Percentiles rank a stretch among this genome's conserved stretches.
Evolutionary conservation across 1,140 invertebrate genomes (phyloP).

Genomic region (Cydia splendana): DNA sequence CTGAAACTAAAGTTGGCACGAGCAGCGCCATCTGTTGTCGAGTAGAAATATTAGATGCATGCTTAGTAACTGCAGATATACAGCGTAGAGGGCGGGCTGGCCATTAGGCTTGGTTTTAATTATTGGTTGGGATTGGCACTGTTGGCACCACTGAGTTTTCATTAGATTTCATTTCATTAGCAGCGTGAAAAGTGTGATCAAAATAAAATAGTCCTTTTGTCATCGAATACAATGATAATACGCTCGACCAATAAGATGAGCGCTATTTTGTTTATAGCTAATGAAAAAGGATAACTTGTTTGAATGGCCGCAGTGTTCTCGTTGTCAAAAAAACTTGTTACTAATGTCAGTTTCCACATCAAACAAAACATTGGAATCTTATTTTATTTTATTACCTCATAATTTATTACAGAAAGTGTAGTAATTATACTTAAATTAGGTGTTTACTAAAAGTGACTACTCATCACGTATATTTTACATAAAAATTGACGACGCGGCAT

Average conservation of each 20-base stretch:
- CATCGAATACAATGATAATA: neutral
- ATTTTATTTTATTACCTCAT: neutral
- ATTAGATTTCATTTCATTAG: neutral
- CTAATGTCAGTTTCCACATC: neutral
- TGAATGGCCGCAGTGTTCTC: neutral
- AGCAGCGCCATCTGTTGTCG: neutral
- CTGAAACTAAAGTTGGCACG: neutral
- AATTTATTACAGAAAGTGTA: neutral
- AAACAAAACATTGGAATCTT: constrained; percentile 21
- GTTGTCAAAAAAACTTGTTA: constrained; percentile 1
- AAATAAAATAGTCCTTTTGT: neutral
- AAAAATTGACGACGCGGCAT: constrained; percentile 11
- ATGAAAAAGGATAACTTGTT: neutral
- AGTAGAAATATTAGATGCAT: neutral
- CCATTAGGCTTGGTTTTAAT: too few relatives aligned
- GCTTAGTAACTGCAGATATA: neutral
- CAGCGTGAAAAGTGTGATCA: neutral
- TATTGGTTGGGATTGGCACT: too few relatives aligned
- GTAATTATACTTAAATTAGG: constrained; percentile 12
- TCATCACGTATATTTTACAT: neutral
- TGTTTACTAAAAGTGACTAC: neutral
- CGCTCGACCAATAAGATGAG: neutral
- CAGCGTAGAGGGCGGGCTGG: neutral
- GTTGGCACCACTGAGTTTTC: neutral
- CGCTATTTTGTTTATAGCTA: neutral